Evolutionary conservation across 2,888 invertebrate genomes (phyloP), one percentile per base, ranked within the genome.

Genomic region (Oxystoma pomonae): DNA sequence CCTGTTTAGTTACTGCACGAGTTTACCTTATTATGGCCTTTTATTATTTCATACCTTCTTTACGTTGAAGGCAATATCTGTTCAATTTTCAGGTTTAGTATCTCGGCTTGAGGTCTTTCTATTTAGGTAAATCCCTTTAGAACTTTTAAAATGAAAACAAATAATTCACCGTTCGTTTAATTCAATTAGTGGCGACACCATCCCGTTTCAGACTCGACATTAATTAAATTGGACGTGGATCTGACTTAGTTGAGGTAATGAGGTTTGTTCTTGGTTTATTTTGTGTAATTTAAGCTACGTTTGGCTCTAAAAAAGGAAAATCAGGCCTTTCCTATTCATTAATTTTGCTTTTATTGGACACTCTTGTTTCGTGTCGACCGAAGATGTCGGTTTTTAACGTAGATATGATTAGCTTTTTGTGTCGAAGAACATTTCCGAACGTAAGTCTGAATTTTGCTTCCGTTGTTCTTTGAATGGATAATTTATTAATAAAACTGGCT

Each of bases 91-190:
- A n/a, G n/a, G n/a, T n/a, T n/a, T n/a, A n/a, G n/a, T n/a, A n/a
- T n/a, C n/a, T n/a, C 35, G 35, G 12, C 3, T 3, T 35, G 35
- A 35, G 35, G 12, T 35, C 3, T 35, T 35, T 35, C 62, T 65
- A 65, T 68, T 67, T 65, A 69, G 66, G 67, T 69, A 61, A 68
- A 70, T 70, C 70, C 68, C 55, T 68, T 70, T 69, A 70, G 55
- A 65, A 56, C 35, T 35, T 55, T 35, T 55, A 60, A 63, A 60
- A 57, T 53, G 60, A 62, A 67, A 61, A 67, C 63, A 62, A 67
- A 59, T 53, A 64, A 62, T 57, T 55, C 20, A 7, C 35, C 35
- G 35, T 35, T 35, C 56, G 51, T 60, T 67, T 66, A 68, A 68
- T 65, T 64, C 55, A 64, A 65, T 67, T 68, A 67, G 55, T 16